Evolutionary conservation across 2,888 invertebrate species (phyloP).

Genomic region (Nemurella pictetii): DNA sequence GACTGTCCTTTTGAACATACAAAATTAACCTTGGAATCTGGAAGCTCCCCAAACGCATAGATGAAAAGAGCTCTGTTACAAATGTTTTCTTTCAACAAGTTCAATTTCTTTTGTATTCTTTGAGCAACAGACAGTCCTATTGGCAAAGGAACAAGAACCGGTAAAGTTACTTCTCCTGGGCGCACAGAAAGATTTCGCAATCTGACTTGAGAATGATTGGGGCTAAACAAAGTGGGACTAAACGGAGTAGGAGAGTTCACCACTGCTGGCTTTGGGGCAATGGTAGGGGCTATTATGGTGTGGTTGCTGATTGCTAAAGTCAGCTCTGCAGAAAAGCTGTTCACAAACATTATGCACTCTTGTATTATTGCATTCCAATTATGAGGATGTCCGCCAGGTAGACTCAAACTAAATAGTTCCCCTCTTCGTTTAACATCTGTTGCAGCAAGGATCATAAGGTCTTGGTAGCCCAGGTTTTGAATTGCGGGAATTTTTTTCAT

Average conservation of each 20-base stretch:
- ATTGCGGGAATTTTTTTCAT: constrained; percentile 66
- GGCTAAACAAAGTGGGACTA: neutral
- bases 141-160: neutral
- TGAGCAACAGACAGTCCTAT: neutral
- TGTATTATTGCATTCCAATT: constrained; percentile 78
- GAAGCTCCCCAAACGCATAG: constrained; percentile 74
- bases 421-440: constrained; percentile 63
- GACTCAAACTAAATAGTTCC: constrained; percentile 71
- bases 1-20: constrained; percentile 69
- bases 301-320: neutral
- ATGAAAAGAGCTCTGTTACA: constrained; percentile 68
- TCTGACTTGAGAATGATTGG: neutral
- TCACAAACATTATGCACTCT: constrained; percentile 65
- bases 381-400: constrained; percentile 85
- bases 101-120: neutral
- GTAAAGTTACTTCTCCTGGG: neutral
- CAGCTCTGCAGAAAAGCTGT: constrained; percentile 58
- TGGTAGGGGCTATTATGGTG: neutral
- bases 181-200: neutral
- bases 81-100: neutral
- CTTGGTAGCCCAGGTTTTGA: constrained; percentile 75
- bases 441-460: constrained; percentile 68
- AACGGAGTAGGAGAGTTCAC: neutral
- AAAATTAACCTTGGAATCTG: constrained; percentile 70
- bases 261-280: neutral